A percentile compares a stretch with the other conserved stretches of the same genome.
Conservation (phyloP, 2,888 invertebrate genomes). For the Agonopterix heracliana region DNA sequence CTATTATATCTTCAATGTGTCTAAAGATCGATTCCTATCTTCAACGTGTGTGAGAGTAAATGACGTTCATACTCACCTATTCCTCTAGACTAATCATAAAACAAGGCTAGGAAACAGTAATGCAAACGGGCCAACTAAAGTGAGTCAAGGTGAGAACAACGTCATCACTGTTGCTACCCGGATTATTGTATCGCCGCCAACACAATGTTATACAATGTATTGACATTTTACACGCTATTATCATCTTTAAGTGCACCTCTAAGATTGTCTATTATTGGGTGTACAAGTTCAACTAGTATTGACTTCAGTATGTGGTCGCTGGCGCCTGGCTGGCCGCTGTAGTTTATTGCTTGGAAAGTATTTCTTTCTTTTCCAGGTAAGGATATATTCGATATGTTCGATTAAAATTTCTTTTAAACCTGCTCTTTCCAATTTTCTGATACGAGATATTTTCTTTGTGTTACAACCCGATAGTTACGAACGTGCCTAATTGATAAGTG, state of each 20-base stretch:
- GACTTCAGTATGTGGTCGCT: slow-evolving; percentile 19
- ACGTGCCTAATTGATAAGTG: no score
- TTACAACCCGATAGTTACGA: no score
- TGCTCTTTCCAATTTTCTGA: no score
- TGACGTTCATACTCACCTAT: no score
- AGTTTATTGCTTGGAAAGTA: slow-evolving; percentile 23
- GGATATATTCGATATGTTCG: no score
- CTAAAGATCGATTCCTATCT: no score
- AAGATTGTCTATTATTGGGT: slow-evolving; percentile 20
- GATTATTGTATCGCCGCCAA: slow-evolving; percentile 23
- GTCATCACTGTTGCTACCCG: slow-evolving; percentile 67
- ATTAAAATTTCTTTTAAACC: no score
- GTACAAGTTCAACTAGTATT: slow-evolving; percentile 1
- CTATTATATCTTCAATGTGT: no score
- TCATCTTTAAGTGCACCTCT: slow-evolving; percentile 3
- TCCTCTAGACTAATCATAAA: slow-evolving; percentile 45
- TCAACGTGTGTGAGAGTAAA: not conserved
- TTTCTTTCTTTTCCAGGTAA: not conserved
- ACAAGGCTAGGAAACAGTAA: slow-evolving; percentile 47
- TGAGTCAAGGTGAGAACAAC: slow-evolving; percentile 70
- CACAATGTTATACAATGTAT: slow-evolving; percentile 4
- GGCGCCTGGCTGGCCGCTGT: slow-evolving; percentile 46
- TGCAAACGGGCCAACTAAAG: slow-evolving; percentile 62
- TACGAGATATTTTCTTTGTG: no score
- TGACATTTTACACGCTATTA: slow-evolving; percentile 6